A percentile compares a stretch with the other conserved stretches of the same genome.
Conservation (phyloP, 2,113 vertebrate species). For the Emydocephalus ijimae region DNA sequence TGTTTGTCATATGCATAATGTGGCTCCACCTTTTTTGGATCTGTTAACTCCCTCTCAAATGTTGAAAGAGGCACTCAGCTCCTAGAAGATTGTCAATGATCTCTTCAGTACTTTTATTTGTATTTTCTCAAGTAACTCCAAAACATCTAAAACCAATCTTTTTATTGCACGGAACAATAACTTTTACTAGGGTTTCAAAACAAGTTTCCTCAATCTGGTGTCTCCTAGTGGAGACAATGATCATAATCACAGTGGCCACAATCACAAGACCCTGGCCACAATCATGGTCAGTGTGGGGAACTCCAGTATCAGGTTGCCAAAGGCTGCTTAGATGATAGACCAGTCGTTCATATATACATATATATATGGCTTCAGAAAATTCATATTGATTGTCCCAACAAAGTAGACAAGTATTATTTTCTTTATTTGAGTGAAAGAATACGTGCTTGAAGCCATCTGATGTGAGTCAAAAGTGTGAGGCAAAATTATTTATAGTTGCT, state of each 20-base stretch:
- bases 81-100: not conserved
- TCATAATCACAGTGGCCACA: not conserved
- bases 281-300: not conserved
- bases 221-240: not conserved
- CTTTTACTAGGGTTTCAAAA: not conserved
- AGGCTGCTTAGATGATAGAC: not conserved
- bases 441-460: not conserved
- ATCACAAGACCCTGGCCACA: not conserved
- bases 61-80: not conserved
- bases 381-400: not conserved
- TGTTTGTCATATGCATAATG: not conserved
- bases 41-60: not conserved
- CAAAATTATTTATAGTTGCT: not conserved
- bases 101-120: not conserved
- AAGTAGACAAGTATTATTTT: not conserved
- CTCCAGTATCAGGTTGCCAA: not conserved
- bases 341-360: not conserved
- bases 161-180: not conserved
- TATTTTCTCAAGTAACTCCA: not conserved
- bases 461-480: not conserved
- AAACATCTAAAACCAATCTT: not conserved
- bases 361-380: not conserved
- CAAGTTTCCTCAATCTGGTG: not conserved
- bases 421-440: not conserved
- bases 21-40: not conserved